Base-by-base conservation (phyloP, 2,113 vertebrate genomes). In the Carettochelys insculpta region DNA sequence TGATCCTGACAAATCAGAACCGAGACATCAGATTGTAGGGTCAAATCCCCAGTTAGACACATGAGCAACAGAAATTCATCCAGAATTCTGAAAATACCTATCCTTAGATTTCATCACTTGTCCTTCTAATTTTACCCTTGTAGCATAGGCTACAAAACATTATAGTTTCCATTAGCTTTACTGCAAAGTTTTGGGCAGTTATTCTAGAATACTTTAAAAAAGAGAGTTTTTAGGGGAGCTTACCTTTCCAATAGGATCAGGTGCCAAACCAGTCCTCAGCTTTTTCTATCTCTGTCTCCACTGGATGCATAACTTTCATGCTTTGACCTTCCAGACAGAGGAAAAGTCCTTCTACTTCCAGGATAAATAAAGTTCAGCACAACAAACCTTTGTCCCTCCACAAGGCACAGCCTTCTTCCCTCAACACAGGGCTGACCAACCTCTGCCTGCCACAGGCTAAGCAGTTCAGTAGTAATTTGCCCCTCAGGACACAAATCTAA, bases 231-330 rank as follows among this genome's bases (percentile, higher is more conserved):
- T n/a, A n/a, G n/a, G n/a, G n/a, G 77, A n/a, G 14, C 76, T 92
- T 96, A 93, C 77, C 90, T 94, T 4, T 87, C 29, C 17, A 43
- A 34, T n/a, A n/a, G n/a, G 2, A 5, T 1, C 52, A 87, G 68
- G 50, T 22, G 8, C n/a, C 17, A 34, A 10, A n/a, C 61, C 61
- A 20, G n/a, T 3, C 61, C 19, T 65, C 61, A 38, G 17, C 61
- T 4, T 3, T 6, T 43, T n/a, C 4, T 12, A 53, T 88, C 52
- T 48, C 3, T 2, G 8, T 38, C 20, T 87, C 12, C 5, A 12
- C 25, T 27, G 13, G 3, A 9, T 6, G 43, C 34, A 41, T 1
- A 52, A 11, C 3, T 41, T 1, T 51, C 87, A 20, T 13, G 20
- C 1, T 45, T 43, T 10, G 1, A 52, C 29, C n/a, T 61, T 65